These are phyloP conservation scores for Acrobasis repandana DNA, from an alignment of 2,888 invertebrate species.

Conservation along the genomic window DNA sequence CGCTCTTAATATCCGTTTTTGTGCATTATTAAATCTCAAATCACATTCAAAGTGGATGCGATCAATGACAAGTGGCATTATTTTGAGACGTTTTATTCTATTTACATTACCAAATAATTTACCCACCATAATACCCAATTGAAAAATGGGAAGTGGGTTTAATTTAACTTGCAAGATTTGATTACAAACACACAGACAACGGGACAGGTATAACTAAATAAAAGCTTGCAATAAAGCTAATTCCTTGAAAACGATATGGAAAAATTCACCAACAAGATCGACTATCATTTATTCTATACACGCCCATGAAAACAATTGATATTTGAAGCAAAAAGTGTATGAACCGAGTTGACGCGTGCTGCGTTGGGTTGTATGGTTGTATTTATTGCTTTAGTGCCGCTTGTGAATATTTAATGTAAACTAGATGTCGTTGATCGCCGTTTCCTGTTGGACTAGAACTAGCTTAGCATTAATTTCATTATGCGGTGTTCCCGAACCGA, in stretches of 20 bases:
- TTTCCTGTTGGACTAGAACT: constrained; percentile 2
- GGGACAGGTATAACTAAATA: too few species aligned
- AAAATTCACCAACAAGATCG: constrained; percentile 8
- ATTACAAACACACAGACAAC: too few species aligned
- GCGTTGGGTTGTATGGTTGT: not conserved
- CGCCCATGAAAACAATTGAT: constrained; percentile 10
- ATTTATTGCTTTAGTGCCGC: constrained; percentile 12
- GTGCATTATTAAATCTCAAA: too few species aligned
- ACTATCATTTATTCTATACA: not conserved
- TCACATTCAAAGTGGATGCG: too few species aligned
- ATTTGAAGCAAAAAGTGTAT: constrained; percentile 9
- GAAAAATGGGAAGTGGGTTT: too few species aligned
- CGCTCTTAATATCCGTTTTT: too few species aligned
- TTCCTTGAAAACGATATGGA: not conserved
- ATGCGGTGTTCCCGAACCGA: too few species aligned
- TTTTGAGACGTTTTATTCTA: too few species aligned
- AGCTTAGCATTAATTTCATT: not conserved
- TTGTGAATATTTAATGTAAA: constrained; percentile 15
- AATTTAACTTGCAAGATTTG: too few species aligned
- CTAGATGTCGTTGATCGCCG: constrained; percentile 17
- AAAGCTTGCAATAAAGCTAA: not conserved
- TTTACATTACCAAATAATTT: too few species aligned
- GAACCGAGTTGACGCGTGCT: constrained; percentile 6
- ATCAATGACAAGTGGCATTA: too few species aligned
- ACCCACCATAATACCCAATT: too few species aligned